Evolutionary conservation across 2,888 invertebrate genomes (phyloP).

Genomic region (Ectemnius cavifrons): DNA sequence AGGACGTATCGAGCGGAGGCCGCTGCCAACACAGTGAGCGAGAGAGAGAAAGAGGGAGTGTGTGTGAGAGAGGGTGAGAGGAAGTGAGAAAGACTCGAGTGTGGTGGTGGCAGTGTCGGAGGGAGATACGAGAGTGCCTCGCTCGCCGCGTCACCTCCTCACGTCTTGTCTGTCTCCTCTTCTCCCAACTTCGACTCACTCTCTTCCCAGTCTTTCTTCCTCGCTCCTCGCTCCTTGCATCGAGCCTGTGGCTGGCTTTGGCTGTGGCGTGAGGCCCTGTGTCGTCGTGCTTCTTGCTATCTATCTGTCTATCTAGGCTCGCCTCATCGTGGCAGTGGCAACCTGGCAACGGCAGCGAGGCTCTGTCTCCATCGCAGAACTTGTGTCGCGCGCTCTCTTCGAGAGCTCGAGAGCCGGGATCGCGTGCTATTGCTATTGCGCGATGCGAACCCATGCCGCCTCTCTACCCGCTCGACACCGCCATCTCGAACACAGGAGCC

Average conservation of each 20-base stretch:
- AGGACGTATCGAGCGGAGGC: conserved; percentile 60
- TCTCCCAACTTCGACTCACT: conserved; percentile 3
- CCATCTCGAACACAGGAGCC: conserved; percentile 47
- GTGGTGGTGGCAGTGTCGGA: conserved; percentile 59
- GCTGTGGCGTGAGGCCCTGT: too few species aligned
- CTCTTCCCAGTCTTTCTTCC: not conserved
- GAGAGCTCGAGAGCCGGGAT: conserved; percentile 26
- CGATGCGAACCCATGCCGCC: conserved; percentile 27
- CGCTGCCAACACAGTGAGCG: conserved; percentile 40
- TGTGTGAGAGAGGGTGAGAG: conserved; percentile 2
- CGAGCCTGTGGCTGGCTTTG: too few species aligned
- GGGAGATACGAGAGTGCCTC: conserved; percentile 54
- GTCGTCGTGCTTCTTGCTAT: not conserved
- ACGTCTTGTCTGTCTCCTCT: not conserved
- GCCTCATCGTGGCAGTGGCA: not conserved
- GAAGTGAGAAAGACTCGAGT: conserved; percentile 10
- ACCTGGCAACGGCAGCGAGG: too few species aligned
- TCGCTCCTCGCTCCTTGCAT: too few species aligned
- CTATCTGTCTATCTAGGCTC: not conserved
- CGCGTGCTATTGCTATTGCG: conserved; percentile 25
- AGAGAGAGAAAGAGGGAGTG: not conserved
- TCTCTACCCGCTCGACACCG: conserved; percentile 27
- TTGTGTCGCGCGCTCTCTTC: conserved; percentile 4
- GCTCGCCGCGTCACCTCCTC: conserved; percentile 9
- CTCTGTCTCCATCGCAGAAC: not conserved